Evolutionary conservation across 2,888 invertebrate genomes (phyloP).

Genomic region (Carterocephalus palaemon): DNA sequence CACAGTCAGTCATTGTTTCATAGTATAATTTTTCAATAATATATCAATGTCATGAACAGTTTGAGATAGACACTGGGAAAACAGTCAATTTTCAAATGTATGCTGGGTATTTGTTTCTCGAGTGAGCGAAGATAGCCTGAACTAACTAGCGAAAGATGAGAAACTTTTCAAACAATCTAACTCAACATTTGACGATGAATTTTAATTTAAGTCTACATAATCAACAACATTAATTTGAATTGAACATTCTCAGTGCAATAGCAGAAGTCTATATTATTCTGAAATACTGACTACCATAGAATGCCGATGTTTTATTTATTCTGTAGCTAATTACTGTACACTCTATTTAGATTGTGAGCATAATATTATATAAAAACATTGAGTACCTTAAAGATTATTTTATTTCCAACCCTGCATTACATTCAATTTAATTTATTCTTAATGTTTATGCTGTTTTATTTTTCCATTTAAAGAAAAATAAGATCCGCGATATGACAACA

Average conservation of each 20-base stretch:
- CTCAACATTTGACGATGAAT: too few relatives aligned
- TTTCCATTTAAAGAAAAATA: too few relatives aligned
- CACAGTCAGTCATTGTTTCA: constrained; percentile 30
- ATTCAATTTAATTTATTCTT: too few relatives aligned
- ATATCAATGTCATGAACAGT: constrained; percentile 5
- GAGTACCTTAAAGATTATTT: constrained; percentile 45
- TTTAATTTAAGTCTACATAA: not conserved
- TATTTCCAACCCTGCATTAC: constrained; percentile 15
- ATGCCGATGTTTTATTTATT: constrained; percentile 67
- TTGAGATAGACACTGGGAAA: not conserved
- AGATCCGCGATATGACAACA: too few relatives aligned
- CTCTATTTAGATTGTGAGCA: constrained; percentile 74
- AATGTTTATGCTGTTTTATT: too few relatives aligned
- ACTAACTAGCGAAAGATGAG: too few relatives aligned
- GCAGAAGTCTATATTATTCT: not conserved
- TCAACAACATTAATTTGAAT: not conserved
- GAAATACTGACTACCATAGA: constrained; percentile 41
- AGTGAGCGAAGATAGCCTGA: too few relatives aligned
- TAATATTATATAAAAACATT: constrained; percentile 64
- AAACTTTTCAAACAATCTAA: too few relatives aligned
- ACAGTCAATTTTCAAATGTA: too few relatives aligned
- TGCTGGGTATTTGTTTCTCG: too few relatives aligned
- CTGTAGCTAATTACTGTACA: constrained; percentile 60
- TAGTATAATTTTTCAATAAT: constrained; percentile 23
- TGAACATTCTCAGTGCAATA: not conserved